Percentiles rank a stretch among this genome's conserved stretches.
Evolutionary conservation across 1,140 invertebrate species (phyloP).

Genomic region (Brachionus angularis): DNA sequence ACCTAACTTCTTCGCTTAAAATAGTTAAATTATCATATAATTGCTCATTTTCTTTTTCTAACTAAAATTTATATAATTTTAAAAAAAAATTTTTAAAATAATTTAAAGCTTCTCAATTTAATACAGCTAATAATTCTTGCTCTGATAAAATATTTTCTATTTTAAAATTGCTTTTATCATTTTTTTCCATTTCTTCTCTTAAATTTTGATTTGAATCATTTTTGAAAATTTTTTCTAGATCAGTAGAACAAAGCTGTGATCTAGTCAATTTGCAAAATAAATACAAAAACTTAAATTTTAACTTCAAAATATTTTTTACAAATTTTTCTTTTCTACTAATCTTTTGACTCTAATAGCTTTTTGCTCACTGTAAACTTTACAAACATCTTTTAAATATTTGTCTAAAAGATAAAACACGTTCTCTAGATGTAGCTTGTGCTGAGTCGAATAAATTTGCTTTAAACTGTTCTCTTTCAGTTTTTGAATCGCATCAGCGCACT

Average conservation of each 20-base stretch:
- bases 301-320: too few species aligned
- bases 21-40: constrained; percentile 37
- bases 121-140: constrained; percentile 3
- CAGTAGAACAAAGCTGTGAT: constrained; percentile 7
- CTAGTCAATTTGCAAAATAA: not conserved
- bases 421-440: constrained; percentile 11
- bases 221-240: not conserved
- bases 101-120: not conserved
- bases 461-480: constrained; percentile 1
- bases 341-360: constrained; percentile 15
- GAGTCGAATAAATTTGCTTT: constrained; percentile 11
- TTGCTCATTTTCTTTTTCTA: constrained; percentile 34
- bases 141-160: constrained; percentile 1
- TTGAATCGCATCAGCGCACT: constrained; percentile 20
- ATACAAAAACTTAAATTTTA: too few species aligned
- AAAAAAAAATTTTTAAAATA: not conserved
- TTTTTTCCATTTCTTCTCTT: not conserved
- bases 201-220: not conserved
- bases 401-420: constrained; percentile 29
- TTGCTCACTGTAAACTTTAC: constrained; percentile 30
- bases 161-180: not conserved
- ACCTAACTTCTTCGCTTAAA: constrained; percentile 32
- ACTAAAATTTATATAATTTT: not conserved
- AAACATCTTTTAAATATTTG: constrained; percentile 43
- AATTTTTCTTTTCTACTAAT: constrained; percentile 27